Conservation (phyloP, 2,113 vertebrate species). For the Oryzias curvinotus region DNA sequence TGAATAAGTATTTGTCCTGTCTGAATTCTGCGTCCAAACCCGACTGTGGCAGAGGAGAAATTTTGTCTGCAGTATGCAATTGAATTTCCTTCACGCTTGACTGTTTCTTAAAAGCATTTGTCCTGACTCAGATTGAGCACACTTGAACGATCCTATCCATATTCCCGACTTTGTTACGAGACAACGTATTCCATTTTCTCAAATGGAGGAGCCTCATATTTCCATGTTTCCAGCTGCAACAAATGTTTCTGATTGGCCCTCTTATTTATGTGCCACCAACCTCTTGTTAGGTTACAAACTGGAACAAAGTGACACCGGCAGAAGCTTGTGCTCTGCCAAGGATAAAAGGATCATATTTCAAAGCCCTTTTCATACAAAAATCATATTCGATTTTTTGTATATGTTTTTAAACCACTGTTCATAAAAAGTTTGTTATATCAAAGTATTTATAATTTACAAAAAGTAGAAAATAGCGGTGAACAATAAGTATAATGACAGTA, state of each 20-base stretch:
- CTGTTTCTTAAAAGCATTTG: constrained; percentile 73
- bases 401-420: not conserved
- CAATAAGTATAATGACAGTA: too few relatives aligned
- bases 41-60: constrained; percentile 54
- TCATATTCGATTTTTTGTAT: constrained; percentile 3
- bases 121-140: constrained; percentile 77
- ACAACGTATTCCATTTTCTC: constrained; percentile 66
- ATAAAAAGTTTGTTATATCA: not conserved
- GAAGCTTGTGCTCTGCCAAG: constrained; percentile 51
- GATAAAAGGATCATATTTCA: constrained; percentile 49
- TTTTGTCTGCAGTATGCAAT: constrained; percentile 72
- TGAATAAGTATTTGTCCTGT: constrained; percentile 33
- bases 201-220: constrained; percentile 64
- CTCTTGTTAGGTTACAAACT: constrained; percentile 70
- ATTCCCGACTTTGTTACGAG: constrained; percentile 69
- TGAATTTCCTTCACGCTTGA: constrained; percentile 69
- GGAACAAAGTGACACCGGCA: constrained; percentile 63
- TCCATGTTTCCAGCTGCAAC: constrained; percentile 75
- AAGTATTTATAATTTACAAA: too few relatives aligned
- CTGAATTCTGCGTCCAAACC: constrained; percentile 36
- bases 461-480: too few relatives aligned
- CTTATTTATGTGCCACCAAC: constrained; percentile 50
- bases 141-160: constrained; percentile 76
- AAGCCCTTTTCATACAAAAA: constrained; percentile 16
- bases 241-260: constrained; percentile 74